Percentiles rank a stretch among this genome's conserved stretches.
Evolutionary conservation across 2,113 vertebrate species (phyloP).

Genomic region (Atlantisia rogersi): DNA sequence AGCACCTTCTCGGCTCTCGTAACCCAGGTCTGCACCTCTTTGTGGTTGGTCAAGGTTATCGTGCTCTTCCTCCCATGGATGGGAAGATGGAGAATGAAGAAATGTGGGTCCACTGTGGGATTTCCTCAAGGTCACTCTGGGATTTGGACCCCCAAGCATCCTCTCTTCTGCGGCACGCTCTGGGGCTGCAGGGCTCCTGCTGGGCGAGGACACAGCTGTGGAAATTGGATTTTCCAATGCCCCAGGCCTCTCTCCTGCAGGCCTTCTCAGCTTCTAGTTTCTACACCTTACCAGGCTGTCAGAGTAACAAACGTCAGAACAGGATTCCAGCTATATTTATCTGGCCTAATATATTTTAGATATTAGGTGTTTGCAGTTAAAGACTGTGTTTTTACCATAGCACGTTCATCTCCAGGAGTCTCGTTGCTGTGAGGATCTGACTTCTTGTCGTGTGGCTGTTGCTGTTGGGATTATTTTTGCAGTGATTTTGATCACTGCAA

Average conservation of each 20-base stretch:
- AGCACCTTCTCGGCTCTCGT: not conserved
- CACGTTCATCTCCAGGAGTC: accelerated
- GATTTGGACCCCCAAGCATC: not conserved
- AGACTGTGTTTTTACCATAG: not conserved
- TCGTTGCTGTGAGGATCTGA: accelerated
- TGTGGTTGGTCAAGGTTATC: slow-evolving; percentile 45
- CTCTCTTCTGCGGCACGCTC: not conserved
- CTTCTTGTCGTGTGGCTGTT: not conserved
- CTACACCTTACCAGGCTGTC: not conserved
- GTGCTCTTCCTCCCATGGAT: not conserved
- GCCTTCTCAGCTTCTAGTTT: not conserved
- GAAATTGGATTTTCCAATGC: not conserved
- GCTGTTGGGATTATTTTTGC: not conserved
- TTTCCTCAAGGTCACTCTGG: slow-evolving; percentile 35
- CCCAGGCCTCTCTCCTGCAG: not conserved
- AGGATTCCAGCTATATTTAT: not conserved
- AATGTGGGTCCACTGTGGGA: not conserved
- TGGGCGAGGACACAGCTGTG: not conserved
- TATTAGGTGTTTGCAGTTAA: not conserved
- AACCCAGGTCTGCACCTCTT: not conserved
- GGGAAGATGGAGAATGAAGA: not conserved
- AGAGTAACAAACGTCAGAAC: not conserved
- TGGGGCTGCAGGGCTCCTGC: not conserved
- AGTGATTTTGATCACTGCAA: slow-evolving; percentile 27
- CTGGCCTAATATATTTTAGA: not conserved